Percentiles rank a stretch among this genome's conserved stretches.
Conservation (phyloP, 2,113 vertebrate species). For the Chascanopsetta lugubris region DNA sequence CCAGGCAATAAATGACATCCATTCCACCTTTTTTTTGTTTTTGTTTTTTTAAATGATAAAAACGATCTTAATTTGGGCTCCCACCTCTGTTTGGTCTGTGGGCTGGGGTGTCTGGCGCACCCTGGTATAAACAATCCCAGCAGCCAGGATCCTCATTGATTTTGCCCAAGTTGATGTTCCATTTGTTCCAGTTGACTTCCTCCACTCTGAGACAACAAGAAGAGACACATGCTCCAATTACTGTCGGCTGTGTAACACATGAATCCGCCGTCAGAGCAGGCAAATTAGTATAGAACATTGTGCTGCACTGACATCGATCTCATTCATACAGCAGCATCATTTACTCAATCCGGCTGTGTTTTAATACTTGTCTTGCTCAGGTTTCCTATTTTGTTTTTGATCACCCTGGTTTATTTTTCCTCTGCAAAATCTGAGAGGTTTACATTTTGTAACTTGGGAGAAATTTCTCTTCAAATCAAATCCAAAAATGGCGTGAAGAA, state of each 20-base stretch:
- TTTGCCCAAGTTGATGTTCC: conserved; percentile 93
- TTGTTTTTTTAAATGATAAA: no score
- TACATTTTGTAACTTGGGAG: no score
- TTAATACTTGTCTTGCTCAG: conserved; percentile 1
- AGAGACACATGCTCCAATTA: conserved; percentile 70
- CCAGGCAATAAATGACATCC: no score
- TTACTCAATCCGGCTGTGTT: conserved; percentile 12
- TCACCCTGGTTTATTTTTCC: neutral
- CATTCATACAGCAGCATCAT: conserved; percentile 30
- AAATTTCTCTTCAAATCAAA: no score
- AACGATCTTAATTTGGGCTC: neutral
- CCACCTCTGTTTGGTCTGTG: conserved; percentile 37
- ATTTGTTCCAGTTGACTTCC: conserved; percentile 97
- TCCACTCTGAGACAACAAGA: conserved; percentile 86
- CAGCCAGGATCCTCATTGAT: conserved; percentile 93
- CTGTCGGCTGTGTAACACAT: conserved; percentile 51
- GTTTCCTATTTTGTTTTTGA: neutral
- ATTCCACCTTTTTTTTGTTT: neutral
- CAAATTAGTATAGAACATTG: conserved; percentile 40
- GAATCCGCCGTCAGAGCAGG: conserved; percentile 54
- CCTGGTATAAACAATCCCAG: conserved; percentile 45
- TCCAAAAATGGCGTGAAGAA: no score
- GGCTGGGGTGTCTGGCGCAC: neutral
- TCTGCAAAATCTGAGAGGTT: no score
- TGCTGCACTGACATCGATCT: conserved; percentile 23